phyloP scores from a whole-genome alignment of 2,888 invertebrate species.

The Molanna angustata region DNA sequence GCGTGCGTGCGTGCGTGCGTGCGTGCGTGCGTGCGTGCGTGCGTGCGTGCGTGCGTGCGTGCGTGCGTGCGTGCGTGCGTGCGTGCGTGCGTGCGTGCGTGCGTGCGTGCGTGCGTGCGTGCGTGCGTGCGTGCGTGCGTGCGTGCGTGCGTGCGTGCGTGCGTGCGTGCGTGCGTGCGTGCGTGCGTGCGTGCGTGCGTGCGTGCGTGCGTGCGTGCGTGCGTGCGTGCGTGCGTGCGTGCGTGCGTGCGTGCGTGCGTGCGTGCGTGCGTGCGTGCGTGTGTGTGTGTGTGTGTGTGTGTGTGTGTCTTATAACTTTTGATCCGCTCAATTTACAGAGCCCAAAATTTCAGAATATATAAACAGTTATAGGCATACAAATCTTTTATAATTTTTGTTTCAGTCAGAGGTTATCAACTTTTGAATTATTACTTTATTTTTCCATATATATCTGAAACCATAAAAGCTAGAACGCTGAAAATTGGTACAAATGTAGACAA shows the following conservation, averaged over 20 bases:
- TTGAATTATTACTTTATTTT: too few species aligned
- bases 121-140: background rate
- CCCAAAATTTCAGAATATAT: too few species aligned
- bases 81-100: background rate
- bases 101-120: background rate
- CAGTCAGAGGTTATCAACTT: too few species aligned
- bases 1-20: too few species aligned
- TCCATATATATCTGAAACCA: too few species aligned
- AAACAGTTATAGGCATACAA: too few species aligned
- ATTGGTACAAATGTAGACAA: too few species aligned
- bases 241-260: background rate
- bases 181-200: background rate
- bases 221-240: background rate
- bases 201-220: background rate
- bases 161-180: background rate
- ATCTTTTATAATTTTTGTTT: too few species aligned
- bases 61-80: background rate
- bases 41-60: background rate
- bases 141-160: background rate
- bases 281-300: background rate
- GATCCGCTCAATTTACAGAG: too few species aligned
- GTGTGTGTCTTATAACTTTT: too few species aligned
- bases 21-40: too few species aligned
- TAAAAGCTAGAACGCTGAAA: too few species aligned
- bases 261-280: background rate